phyloP scores from a whole-genome alignment of 2,797 vertebrate genomes.

The Lutjanus argentimaculatus region DNA sequence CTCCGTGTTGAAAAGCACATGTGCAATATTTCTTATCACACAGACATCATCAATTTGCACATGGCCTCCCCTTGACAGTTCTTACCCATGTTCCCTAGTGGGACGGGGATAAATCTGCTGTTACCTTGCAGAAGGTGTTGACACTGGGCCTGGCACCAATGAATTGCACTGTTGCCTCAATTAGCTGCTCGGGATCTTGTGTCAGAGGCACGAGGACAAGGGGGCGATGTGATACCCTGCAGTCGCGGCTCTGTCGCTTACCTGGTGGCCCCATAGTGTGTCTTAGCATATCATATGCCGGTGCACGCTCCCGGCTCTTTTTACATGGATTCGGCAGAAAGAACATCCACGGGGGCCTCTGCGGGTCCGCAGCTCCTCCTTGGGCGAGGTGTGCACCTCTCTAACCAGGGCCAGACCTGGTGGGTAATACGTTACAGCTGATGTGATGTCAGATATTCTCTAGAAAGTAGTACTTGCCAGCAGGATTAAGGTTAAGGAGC shows the following conservation, averaged over 20 bases:
- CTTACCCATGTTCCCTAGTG: constrained; percentile 36
- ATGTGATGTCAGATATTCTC: constrained; percentile 76
- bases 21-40: constrained; percentile 59
- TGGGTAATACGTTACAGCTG: constrained; percentile 55
- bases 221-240: constrained; percentile 66
- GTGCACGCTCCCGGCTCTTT: constrained; percentile 64
- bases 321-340: constrained; percentile 67
- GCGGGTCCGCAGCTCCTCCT: constrained; percentile 54
- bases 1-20: constrained; percentile 49
- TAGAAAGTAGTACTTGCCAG: constrained; percentile 67
- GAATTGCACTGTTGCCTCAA: constrained; percentile 76
- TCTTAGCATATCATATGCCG: constrained; percentile 62
- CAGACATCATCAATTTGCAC: constrained; percentile 62
- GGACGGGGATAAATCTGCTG: constrained; percentile 56
- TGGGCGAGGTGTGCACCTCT: constrained; percentile 62
- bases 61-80: constrained; percentile 47
- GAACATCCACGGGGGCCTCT: constrained; percentile 48
- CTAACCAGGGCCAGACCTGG: constrained; percentile 62
- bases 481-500: constrained; percentile 83
- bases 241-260: constrained; percentile 66
- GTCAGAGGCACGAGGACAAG: constrained; percentile 69
- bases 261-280: constrained; percentile 70
- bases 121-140: constrained; percentile 76
- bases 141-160: constrained; percentile 63
- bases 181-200: constrained; percentile 76